These are phyloP conservation scores for Parasteatoda tepidariorum DNA, from an alignment of 1,140 invertebrate genomes.

Conservation along the genomic window DNA sequence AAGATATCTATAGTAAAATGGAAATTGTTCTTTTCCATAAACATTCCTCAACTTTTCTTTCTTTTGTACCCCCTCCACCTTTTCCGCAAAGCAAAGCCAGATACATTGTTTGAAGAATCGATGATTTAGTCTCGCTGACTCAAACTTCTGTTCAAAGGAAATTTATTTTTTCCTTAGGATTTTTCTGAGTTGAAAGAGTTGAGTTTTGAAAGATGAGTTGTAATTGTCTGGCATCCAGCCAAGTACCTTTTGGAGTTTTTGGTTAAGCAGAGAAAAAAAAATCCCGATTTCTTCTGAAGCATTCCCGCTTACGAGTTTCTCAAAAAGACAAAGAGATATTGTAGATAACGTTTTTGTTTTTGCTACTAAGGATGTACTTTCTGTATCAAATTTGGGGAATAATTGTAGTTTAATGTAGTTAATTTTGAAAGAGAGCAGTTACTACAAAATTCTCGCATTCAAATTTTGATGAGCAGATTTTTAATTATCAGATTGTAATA, in stretches of 20 bases:
- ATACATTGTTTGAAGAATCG: slow-evolving; percentile 57
- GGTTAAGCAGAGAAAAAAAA: slow-evolving; percentile 8
- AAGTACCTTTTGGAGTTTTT: slow-evolving; percentile 20
- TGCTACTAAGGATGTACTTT: no score
- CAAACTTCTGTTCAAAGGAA: slow-evolving; percentile 35
- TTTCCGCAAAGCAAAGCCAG: slow-evolving; percentile 38
- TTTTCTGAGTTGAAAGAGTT: slow-evolving; percentile 28
- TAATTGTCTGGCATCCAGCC: slow-evolving; percentile 48
- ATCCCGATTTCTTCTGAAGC: slow-evolving; percentile 16
- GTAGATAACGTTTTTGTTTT: slow-evolving; percentile 1
- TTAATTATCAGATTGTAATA: no score
- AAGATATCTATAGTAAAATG: slow-evolving; percentile 13
- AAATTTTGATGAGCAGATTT: no score
- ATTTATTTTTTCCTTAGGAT: slow-evolving; percentile 34
- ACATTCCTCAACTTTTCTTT: slow-evolving; percentile 28
- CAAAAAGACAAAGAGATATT: slow-evolving; percentile 45
- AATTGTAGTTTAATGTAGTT: no score
- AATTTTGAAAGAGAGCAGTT: no score
- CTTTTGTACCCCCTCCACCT: not conserved
- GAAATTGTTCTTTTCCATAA: slow-evolving; percentile 40
- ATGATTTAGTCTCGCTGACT: slow-evolving; percentile 47
- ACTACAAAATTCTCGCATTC: no score
- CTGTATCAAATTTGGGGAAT: no score
- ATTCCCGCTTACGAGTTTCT: slow-evolving; percentile 39
- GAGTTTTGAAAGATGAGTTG: slow-evolving; percentile 55